Evolutionary conservation across 2,888 invertebrate genomes (phyloP).

Genomic region (Drosophila conformis): DNA sequence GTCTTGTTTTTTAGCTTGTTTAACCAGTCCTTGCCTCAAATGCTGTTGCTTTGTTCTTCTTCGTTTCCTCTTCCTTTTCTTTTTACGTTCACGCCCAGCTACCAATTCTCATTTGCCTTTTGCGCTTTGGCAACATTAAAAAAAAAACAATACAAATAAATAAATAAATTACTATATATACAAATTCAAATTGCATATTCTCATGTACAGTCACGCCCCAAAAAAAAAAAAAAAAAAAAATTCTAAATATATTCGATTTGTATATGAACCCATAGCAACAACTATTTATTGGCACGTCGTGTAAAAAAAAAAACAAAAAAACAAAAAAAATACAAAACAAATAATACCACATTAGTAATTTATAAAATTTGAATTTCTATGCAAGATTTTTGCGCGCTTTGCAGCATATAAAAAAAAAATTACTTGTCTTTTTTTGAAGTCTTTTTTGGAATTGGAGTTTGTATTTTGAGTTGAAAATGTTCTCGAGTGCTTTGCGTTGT

Average conservation of each 20-base stretch:
- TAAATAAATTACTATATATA: slow-evolving; percentile 18
- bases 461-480: slow-evolving; percentile 36
- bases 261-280: slow-evolving; percentile 54
- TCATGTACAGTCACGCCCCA: slow-evolving; percentile 53
- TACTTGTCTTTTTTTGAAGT: slow-evolving; percentile 26
- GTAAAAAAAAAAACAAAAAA: slow-evolving; percentile 36
- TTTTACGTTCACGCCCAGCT: slow-evolving; percentile 35
- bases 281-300: slow-evolving; percentile 68
- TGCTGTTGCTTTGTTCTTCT: slow-evolving; percentile 49
- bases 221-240: slow-evolving; percentile 20
- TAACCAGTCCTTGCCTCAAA: slow-evolving; percentile 14
- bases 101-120: slow-evolving; percentile 37
- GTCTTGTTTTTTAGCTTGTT: slow-evolving; percentile 50
- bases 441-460: slow-evolving; percentile 41
- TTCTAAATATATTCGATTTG: slow-evolving; percentile 34
- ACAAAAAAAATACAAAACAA: slow-evolving; percentile 14
- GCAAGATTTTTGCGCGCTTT: slow-evolving; percentile 72
- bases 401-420: slow-evolving; percentile 28
- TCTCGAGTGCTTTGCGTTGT: slow-evolving; percentile 46
- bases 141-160: slow-evolving; percentile 22
- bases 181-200: slow-evolving; percentile 38
- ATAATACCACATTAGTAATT: slow-evolving; percentile 38
- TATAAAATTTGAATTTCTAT: slow-evolving; percentile 61
- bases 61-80: slow-evolving; percentile 19
- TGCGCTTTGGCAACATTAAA: slow-evolving; percentile 51